Base-by-base conservation (phyloP, 2,888 invertebrate species). In the Clunio marinus region DNA sequence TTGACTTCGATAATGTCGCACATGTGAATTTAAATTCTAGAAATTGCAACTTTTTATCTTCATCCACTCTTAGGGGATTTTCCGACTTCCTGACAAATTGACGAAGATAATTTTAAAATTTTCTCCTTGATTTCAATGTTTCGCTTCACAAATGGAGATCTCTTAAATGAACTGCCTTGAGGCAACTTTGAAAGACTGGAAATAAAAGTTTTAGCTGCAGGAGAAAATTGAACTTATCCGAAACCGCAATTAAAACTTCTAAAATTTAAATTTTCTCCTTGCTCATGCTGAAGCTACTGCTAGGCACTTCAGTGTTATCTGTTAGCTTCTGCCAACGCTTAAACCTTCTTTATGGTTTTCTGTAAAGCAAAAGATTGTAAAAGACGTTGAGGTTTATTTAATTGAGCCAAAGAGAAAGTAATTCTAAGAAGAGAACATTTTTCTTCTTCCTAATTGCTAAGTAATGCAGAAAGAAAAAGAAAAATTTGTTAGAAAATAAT, bases 211-310 rank as follows among this genome's bases (percentile, higher is more conserved):
- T 22, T 17, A 8, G 22, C 4, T 4, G 22, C 51, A 51, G 51
- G 17, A 51, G 51, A 51, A 51, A 51, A 51, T 41, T 41, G 41
- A 41, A 41, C 41, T 41, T 15, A 41, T 10, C 41, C 41, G 15
- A 51, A 51, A 17, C 51, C 51, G 22, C 51, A 51, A 51, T 51
- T 51, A 51, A 51, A 51, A 51, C 51, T 51, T 51, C 17, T 17
- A 51, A 51, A 51, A 51, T 51, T 51, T 51, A 51, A 51, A 51
- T 51, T 32, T 32, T 51, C 51, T 51, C 20, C 51, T n/a, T 15
- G 22, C 22, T 20, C 51, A 2, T 51, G 17, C 17, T 22, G 51
- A 17, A 51, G 51, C 51, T 51, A 2, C 7, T 22, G n/a, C 10
- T 41, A n/a, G n/a, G n/a, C n/a, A n/a, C 41, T 32, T 32, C 32